These are phyloP conservation scores for Tenrec ecaudatus DNA, from an alignment of 2,113 vertebrate species.

Conservation along the genomic window DNA sequence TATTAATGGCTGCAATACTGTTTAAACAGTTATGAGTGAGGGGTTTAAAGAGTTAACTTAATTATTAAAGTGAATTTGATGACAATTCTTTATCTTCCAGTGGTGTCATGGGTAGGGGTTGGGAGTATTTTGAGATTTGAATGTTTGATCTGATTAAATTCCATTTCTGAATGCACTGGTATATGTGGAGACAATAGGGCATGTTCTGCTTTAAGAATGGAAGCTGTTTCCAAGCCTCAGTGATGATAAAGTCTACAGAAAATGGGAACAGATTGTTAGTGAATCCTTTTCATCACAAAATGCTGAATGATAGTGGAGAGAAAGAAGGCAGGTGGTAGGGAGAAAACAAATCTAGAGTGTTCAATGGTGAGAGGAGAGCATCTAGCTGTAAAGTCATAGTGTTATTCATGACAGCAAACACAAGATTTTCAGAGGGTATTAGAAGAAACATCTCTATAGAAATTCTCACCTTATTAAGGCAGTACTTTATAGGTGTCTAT, in stretches of 20 bases:
- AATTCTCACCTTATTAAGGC: slow-evolving; percentile 54
- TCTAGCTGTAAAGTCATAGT: slow-evolving; percentile 64
- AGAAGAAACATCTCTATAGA: slow-evolving; percentile 27
- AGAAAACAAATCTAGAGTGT: background rate
- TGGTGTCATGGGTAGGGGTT: background rate
- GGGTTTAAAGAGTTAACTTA: background rate
- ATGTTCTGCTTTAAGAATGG: slow-evolving; percentile 24
- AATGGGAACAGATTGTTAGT: background rate
- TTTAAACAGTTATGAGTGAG: background rate
- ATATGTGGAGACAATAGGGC: slow-evolving; percentile 10
- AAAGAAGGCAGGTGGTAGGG: slow-evolving; percentile 56
- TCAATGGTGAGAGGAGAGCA: slow-evolving; percentile 33
- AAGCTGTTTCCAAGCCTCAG: slow-evolving; percentile 27
- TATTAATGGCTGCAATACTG: background rate
- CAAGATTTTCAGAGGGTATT: slow-evolving; percentile 47
- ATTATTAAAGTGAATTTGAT: background rate
- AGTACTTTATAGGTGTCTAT: slow-evolving; percentile 15
- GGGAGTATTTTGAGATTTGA: background rate
- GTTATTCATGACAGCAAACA: slow-evolving; percentile 64
- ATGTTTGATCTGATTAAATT: background rate
- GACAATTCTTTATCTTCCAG: background rate
- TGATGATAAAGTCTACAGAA: background rate
- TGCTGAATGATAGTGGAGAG: slow-evolving; percentile 74
- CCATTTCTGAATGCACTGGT: slow-evolving; percentile 7
- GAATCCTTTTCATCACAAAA: slow-evolving; percentile 64